These are phyloP conservation scores for Tricholaema leucomelas DNA, from an alignment of 2,113 vertebrate genomes.

Conservation along the genomic window DNA sequence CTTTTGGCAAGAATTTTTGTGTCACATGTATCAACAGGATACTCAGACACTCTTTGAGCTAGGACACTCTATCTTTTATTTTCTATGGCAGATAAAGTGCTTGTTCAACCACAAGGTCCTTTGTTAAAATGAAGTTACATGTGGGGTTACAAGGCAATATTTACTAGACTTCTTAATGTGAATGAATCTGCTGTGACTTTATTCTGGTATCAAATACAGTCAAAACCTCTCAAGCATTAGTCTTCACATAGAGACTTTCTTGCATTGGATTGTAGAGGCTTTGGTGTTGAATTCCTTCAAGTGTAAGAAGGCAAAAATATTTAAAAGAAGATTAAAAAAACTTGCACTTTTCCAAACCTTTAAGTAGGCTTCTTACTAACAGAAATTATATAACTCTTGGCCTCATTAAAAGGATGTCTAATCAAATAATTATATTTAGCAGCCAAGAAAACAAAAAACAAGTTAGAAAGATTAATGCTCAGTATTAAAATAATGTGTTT, in stretches of 20 bases:
- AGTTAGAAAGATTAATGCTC: not conserved
- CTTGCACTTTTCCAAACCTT: not conserved
- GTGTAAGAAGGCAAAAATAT: not conserved
- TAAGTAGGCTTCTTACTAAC: not conserved
- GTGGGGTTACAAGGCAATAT: not conserved
- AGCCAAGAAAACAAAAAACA: not conserved
- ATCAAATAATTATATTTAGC: not conserved
- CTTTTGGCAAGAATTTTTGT: not conserved
- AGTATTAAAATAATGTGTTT: not conserved
- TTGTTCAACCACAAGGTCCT: not conserved
- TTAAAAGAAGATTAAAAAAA: not conserved
- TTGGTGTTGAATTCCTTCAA: not conserved
- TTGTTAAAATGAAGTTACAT: not conserved
- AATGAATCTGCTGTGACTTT: not conserved
- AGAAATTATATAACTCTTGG: not conserved
- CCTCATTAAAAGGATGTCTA: not conserved
- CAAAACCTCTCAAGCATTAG: not conserved
- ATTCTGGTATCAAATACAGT: not conserved
- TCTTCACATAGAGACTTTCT: not conserved
- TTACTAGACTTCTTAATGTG: not conserved
- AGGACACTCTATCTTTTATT: not conserved
- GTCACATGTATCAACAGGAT: not conserved
- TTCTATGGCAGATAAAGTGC: not conserved
- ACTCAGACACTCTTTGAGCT: not conserved
- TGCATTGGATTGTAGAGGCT: not conserved